These are phyloP conservation scores for Mamestra brassicae DNA, from an alignment of 2,888 invertebrate genomes.

Conservation along the genomic window DNA sequence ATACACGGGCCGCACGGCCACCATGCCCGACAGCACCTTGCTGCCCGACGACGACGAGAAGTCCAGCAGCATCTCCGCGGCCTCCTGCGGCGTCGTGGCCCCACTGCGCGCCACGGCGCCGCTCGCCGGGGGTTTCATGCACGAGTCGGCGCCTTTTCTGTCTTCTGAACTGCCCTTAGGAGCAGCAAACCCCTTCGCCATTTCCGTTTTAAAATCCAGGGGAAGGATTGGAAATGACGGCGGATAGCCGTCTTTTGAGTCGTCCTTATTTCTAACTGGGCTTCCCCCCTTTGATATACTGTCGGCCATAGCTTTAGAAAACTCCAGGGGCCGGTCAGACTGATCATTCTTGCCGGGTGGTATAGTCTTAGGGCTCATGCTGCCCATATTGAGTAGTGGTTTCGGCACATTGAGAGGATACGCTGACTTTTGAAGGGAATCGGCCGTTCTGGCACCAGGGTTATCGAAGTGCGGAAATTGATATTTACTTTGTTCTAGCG, in stretches of 20 bases:
- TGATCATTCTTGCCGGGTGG: constrained; percentile 78
- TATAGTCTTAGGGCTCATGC: constrained; percentile 85
- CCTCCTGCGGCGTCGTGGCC: constrained; percentile 90
- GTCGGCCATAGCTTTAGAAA: constrained; percentile 83
- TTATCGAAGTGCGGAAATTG: constrained; percentile 86
- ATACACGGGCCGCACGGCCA: constrained; percentile 90
- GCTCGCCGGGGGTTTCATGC: constrained; percentile 87
- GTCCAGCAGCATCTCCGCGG: constrained; percentile 92
- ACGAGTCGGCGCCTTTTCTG: constrained; percentile 86
- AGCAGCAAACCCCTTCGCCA: constrained; percentile 86
- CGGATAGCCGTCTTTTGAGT: constrained; percentile 80
- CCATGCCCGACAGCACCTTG: constrained; percentile 87
- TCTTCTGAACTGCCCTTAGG: constrained; percentile 87
- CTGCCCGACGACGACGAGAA: constrained; percentile 92
- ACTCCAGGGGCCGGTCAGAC: constrained; percentile 82
- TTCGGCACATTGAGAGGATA: constrained; percentile 88
- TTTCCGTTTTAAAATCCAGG: constrained; percentile 87
- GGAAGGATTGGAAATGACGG: constrained; percentile 84
- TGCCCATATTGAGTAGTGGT: constrained; percentile 85
- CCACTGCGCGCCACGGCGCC: constrained; percentile 85
- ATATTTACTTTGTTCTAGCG: constrained; percentile 86
- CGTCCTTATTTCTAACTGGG: constrained; percentile 85
- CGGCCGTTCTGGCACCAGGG: constrained; percentile 78
- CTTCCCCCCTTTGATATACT: constrained; percentile 83
- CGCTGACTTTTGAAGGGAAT: constrained; percentile 84